phyloP scores from a whole-genome alignment of 2,113 vertebrate species.

The Uropsilus gracilis region DNA sequence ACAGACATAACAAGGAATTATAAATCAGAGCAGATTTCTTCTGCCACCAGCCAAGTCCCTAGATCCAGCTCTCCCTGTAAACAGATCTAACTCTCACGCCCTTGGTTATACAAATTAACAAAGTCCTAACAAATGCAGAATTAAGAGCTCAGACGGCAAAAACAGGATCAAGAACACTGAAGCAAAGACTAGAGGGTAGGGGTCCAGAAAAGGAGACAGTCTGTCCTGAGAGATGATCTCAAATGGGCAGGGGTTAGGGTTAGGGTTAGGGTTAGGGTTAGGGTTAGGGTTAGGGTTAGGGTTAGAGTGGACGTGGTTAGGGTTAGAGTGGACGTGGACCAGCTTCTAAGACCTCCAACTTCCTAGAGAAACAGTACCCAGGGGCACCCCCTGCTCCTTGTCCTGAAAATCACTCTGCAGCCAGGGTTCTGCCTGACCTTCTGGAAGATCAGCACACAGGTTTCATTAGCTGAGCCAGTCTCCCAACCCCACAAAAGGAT shows the following conservation, averaged over 20 bases:
- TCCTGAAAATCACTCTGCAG: background rate
- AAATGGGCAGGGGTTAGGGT: background rate
- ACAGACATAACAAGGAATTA: background rate
- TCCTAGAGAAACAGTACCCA: background rate
- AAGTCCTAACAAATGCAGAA: background rate
- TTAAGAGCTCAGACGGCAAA: background rate
- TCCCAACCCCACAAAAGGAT: background rate
- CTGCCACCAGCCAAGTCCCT: background rate
- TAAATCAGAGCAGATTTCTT: background rate
- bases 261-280: no score
- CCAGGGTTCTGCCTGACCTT: background rate
- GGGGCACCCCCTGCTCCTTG: fast-evolving
- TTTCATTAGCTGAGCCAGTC: slow-evolving; percentile 50
- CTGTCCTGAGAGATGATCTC: background rate
- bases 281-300: no score
- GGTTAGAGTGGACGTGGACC: background rate
- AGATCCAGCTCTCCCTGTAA: slow-evolving; percentile 29
- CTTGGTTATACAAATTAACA: background rate
- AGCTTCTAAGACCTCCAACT: background rate
- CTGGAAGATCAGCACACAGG: slow-evolving; percentile 51
- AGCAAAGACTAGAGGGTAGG: no score
- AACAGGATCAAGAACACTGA: background rate
- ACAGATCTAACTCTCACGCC: background rate
- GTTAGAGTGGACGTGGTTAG: no score
- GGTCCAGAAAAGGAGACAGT: background rate